Conservation (phyloP, 2,797 vertebrate genomes). For the Coregonus sp. region DNA sequence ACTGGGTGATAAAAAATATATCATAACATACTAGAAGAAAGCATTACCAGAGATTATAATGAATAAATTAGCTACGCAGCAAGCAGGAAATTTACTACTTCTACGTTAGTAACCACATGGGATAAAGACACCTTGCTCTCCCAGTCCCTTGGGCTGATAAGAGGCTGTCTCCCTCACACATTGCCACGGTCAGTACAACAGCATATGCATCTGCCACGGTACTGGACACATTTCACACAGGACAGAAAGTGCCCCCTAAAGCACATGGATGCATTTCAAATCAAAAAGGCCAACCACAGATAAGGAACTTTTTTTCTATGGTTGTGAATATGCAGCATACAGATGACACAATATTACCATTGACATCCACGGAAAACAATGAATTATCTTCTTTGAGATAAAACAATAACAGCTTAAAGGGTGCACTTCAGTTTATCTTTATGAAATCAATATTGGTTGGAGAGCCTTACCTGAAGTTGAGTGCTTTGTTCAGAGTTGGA, state of each 20-base stretch:
- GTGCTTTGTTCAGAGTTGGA: conserved; percentile 63
- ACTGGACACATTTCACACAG: conserved; percentile 17
- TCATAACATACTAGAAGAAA: conserved; percentile 73
- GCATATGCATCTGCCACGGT: neutral
- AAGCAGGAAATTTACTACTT: conserved; percentile 76
- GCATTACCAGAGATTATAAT: conserved; percentile 77
- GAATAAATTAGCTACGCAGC: conserved; percentile 85
- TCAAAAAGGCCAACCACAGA: conserved; percentile 21
- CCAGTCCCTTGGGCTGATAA: conserved; percentile 67
- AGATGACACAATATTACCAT: conserved; percentile 39
- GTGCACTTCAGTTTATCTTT: conserved; percentile 60
- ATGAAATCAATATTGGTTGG: conserved; percentile 69
- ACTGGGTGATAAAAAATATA: conserved; percentile 65
- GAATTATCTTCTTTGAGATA: conserved; percentile 33
- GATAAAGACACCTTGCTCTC: conserved; percentile 78
- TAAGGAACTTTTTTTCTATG: neutral
- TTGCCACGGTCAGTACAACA: conserved; percentile 15
- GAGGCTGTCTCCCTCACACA: conserved; percentile 28
- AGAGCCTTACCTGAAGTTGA: conserved; percentile 76
- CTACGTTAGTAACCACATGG: conserved; percentile 78
- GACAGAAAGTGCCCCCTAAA: conserved; percentile 14
- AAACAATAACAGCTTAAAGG: conserved; percentile 50
- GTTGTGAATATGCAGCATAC: neutral
- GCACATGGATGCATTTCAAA: conserved; percentile 18
- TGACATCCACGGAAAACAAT: conserved; percentile 54